Evolutionary conservation across 2,113 vertebrate genomes (phyloP), one percentile per base, ranked within the genome.

Genomic region (Myotis yumanensis): DNA sequence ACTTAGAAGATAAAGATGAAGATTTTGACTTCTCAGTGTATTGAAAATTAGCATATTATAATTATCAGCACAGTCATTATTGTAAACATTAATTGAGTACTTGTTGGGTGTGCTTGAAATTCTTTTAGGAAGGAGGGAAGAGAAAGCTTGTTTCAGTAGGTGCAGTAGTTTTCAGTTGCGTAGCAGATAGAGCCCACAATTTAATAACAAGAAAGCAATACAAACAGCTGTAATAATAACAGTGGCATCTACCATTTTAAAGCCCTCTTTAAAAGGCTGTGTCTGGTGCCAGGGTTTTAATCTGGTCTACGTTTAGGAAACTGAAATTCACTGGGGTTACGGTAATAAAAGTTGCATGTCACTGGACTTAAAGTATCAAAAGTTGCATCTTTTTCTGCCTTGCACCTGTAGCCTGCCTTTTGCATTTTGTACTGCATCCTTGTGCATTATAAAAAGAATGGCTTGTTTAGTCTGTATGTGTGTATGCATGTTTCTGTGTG

Each of bases 91-190:
- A 86, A 62, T 59, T 52, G 64, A 84, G 35, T 69, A 48, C 75
- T 54, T 90, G 52, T 76, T 73, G 73, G 57, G 37, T 72, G 35
- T 82, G 35, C 68, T 95, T 96, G 51, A 11, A 35, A 90, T 93
- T 95, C 52, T 83, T 86, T 88, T 86, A 84, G 46, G 83, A 91
- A 90, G 68, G 40, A 77, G 43, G 30, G 37, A 86, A 82, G 79
- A 76, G 80, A 91, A 76, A 66, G 40, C 28, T 52, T 94, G 23
- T 79, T 86, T 89, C 17, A 43, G 40, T 64, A 51, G 52, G 23
- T 62, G n/a, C 11, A 11, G 23, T 86, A 46, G n/a, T 83, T 90
- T 93, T 6, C 6, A 86, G 54, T 75, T 86, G 35, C 37, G 20
- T 57, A 73, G 66, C 25, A 72, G 51, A 48, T 88, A 66, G 82